Evolutionary conservation across 2,888 invertebrate species (phyloP), one percentile per base, ranked within the genome.

Genomic region (Watsonalla binaria): DNA sequence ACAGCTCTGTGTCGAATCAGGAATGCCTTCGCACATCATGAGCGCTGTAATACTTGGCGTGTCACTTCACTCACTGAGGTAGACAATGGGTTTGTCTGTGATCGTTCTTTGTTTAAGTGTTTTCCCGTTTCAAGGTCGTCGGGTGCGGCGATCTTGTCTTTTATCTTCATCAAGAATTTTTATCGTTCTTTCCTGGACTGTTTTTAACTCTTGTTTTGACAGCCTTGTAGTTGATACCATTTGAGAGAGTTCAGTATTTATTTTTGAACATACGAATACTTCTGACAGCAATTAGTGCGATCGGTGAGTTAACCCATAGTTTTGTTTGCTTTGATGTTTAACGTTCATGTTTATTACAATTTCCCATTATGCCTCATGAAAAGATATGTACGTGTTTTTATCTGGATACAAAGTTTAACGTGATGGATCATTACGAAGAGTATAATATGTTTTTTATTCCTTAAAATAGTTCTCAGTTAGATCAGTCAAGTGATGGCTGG

Each of bases 21-120:
- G 86, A 86, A 89, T 89, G 85, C 76, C 78, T 80, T 75, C 74
- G 80, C 78, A 66, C 78, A 76, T 79, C 80, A 79, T 77, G 82
- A 68, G 64, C 72, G 65, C 55, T 61, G 66, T 60, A 60, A 54
- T 56, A 57, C 63, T 67, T 61, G 51, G 55, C 57, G 68, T 75
- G 76, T 72, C 78, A 75, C 74, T 72, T 74, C 11, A 42, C 70
- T 73, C 56, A 61, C 55, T 60, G 52, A 56, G 54, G 70, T 65
- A 69, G 68, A 74, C 75, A 74, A 75, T 75, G 66, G 71, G 65
- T 59, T 65, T 52, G 66, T 55, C 66, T 63, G 70, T 72, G 73
- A 72, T 66, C 70, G 68, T 66, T 78, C 78, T 84, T 82, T 81
- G 77, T 80, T 74, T 76, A 72, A 79, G 72, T 75, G 78, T 75